Conservation (phyloP, 2,113 vertebrate genomes). For the Corydoras sp. region DNA sequence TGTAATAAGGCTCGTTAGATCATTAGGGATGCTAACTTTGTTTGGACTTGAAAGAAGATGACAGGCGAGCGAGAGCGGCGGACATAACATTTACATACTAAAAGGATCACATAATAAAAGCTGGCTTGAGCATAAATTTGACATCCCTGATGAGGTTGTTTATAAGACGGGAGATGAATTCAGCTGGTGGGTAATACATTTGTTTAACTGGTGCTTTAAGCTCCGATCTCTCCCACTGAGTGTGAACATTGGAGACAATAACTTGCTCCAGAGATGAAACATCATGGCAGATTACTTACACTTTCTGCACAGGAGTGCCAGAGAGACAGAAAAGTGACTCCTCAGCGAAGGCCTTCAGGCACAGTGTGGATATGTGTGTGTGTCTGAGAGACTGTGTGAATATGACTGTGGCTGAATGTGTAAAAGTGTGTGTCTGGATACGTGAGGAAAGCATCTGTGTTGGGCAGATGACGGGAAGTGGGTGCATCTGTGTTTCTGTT, state of each 20-base stretch:
- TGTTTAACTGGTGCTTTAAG: constrained; percentile 9
- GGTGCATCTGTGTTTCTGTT: too few species aligned
- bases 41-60: not conserved
- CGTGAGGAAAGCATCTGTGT: not conserved
- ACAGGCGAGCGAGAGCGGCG: not conserved
- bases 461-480: not conserved
- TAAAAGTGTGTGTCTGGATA: not conserved
- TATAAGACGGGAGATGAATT: not conserved
- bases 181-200: not conserved
- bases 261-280: constrained; percentile 26
- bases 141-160: not conserved
- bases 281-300: constrained; percentile 44
- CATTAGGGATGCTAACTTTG: constrained; percentile 21
- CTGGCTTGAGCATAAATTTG: not conserved
- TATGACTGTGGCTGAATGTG: constrained; percentile 22
- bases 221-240: not conserved
- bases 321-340: constrained; percentile 38
- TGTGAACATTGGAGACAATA: constrained; percentile 28
- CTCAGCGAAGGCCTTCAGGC: constrained; percentile 27
- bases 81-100: not conserved
- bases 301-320: constrained; percentile 33
- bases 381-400: not conserved
- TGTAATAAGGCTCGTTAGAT: constrained; percentile 45
- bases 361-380: constrained; percentile 26
- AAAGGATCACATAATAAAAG: not conserved